Evolutionary conservation across 2,888 invertebrate genomes (phyloP).

Genomic region (Polia nebulosa): DNA sequence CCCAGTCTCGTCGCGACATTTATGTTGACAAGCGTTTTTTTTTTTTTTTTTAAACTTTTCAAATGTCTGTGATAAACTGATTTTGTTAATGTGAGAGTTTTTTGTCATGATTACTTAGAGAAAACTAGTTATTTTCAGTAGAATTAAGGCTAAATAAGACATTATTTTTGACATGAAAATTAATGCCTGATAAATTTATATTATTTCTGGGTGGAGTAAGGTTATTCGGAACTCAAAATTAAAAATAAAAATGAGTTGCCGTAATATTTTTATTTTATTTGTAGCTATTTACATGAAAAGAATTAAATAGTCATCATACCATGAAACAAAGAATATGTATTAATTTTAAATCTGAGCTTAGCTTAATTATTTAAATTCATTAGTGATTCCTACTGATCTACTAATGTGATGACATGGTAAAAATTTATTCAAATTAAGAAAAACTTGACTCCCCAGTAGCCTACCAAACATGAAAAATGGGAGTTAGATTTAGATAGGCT

Average conservation of each 20-base stretch:
- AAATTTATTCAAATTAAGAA: neutral
- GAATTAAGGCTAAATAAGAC: neutral
- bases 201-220: constrained; percentile 33
- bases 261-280: too few species aligned
- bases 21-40: constrained; percentile 49
- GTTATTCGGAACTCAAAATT: neutral
- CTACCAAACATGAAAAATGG: neutral
- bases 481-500: neutral
- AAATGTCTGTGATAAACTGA: constrained; percentile 36
- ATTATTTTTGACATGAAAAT: neutral
- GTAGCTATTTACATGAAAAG: too few species aligned
- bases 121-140: neutral
- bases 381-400: neutral
- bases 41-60: constrained; percentile 47
- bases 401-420: neutral
- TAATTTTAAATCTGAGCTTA: too few species aligned
- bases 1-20: constrained; percentile 76
- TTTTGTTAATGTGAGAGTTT: constrained; percentile 31
- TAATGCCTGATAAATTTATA: neutral
- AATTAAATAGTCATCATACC: too few species aligned
- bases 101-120: neutral
- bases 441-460: neutral
- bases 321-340: too few species aligned
- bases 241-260: too few species aligned
- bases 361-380: too few species aligned